These are phyloP conservation scores for Drosophila setosimentum DNA, from an alignment of 2,888 invertebrate genomes.

Conservation along the genomic window DNA sequence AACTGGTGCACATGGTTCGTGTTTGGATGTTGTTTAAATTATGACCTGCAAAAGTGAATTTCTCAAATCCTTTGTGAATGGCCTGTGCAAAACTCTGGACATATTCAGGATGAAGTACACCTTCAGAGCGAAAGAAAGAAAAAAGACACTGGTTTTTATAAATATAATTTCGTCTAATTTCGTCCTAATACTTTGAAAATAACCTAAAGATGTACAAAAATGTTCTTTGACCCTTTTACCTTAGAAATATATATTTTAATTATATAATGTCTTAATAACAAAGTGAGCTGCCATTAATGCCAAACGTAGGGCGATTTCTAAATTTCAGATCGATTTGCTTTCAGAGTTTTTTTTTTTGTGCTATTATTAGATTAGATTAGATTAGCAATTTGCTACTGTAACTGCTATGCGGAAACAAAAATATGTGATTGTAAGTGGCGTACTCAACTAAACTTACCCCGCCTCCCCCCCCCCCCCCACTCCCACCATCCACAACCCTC, in stretches of 20 bases:
- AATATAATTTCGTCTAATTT: neutral
- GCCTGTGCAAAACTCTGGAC: neutral
- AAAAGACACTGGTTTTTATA: neutral
- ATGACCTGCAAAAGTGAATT: slow-evolving; percentile 2
- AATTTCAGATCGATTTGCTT: neutral
- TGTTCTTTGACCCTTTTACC: too few species aligned
- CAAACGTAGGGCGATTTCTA: neutral
- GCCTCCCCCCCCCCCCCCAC: neutral
- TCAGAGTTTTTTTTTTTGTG: neutral
- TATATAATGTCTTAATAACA: too few species aligned
- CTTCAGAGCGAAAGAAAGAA: neutral
- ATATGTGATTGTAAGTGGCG: neutral
- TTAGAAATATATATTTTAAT: too few species aligned
- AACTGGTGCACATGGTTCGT: slow-evolving; percentile 2
- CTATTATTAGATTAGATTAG: too few species aligned
- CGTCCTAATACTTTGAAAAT: neutral
- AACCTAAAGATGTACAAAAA: neutral
- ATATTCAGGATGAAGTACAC: neutral
- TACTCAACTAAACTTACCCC: neutral
- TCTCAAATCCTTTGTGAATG: neutral
- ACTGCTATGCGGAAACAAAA: neutral
- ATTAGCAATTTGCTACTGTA: neutral
- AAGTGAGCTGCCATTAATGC: too few species aligned
- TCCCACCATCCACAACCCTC: neutral
- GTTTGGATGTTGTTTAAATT: slow-evolving; percentile 15